A percentile compares a stretch with the other conserved stretches of the same genome.
Conservation (phyloP, 2,797 vertebrate genomes). For the Halcyon smyrnensis region DNA sequence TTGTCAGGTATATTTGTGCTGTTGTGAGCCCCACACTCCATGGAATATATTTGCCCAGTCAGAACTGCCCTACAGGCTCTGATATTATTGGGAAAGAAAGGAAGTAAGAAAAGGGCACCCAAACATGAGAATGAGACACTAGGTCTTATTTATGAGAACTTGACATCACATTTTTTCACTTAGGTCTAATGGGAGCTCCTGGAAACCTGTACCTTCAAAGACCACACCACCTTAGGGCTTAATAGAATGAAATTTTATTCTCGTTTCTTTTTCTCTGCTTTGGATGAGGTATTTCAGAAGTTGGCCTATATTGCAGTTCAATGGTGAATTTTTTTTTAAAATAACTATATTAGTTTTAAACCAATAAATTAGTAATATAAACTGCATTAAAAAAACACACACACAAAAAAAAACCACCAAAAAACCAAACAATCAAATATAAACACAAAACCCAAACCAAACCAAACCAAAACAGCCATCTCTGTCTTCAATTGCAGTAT, state of each 20-base stretch:
- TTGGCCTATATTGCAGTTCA: neutral
- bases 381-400: accelerated
- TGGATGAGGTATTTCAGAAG: neutral
- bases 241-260: neutral
- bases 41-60: neutral
- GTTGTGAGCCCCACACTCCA: neutral
- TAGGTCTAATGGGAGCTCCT: neutral
- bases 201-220: neutral
- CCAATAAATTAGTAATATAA: neutral
- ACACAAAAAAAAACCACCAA: too few species aligned
- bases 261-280: neutral
- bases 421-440: too few species aligned
- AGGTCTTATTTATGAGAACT: neutral
- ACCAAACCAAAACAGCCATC: neutral
- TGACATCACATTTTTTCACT: neutral
- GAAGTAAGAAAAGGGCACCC: neutral
- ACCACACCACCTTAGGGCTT: neutral
- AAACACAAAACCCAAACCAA: too few species aligned
- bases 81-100: neutral
- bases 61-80: neutral
- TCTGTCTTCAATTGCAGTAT: neutral
- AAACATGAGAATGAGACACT: neutral
- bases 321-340: neutral
- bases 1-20: neutral
- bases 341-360: neutral